phyloP scores from a whole-genome alignment of 2,113 vertebrate genomes.

The Phyllostomus hastatus region DNA sequence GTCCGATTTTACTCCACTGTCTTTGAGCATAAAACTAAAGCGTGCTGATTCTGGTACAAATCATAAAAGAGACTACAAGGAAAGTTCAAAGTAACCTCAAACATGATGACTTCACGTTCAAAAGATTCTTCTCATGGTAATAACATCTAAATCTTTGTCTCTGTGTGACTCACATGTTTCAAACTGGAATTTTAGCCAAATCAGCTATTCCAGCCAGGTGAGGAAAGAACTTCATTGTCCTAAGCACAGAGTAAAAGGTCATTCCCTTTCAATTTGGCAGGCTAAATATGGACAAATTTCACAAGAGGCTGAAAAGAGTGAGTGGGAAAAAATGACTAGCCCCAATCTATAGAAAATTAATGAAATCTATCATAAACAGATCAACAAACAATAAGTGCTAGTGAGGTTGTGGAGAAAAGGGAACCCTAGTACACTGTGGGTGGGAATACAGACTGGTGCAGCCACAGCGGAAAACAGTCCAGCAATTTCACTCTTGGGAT shows the following conservation, averaged over 20 bases:
- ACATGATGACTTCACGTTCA: slow-evolving; percentile 59
- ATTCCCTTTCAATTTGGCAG: not conserved
- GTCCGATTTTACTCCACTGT: not conserved
- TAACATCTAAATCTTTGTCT: slow-evolving; percentile 43
- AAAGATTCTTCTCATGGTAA: slow-evolving; percentile 57
- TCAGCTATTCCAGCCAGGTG: slow-evolving; percentile 44
- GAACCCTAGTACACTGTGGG: too few relatives aligned
- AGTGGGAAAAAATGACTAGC: not conserved
- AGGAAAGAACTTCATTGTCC: not conserved
- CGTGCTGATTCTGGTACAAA: slow-evolving; percentile 45
- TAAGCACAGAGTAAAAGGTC: not conserved
- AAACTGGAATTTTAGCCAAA: not conserved
- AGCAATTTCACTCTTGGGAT: too few relatives aligned
- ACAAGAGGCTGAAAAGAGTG: not conserved
- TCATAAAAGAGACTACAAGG: slow-evolving; percentile 47
- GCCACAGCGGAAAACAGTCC: too few relatives aligned
- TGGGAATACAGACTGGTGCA: too few relatives aligned
- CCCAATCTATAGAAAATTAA: not conserved
- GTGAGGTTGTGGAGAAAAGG: too few relatives aligned
- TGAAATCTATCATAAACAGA: too few relatives aligned
- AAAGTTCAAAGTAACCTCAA: slow-evolving; percentile 71
- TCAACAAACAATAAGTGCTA: too few relatives aligned
- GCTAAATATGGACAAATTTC: not conserved
- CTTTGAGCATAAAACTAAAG: slow-evolving; percentile 5
- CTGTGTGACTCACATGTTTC: slow-evolving; percentile 51